Evolutionary conservation across 1,140 invertebrate species (phyloP), one percentile per base, ranked within the genome.

Genomic region (Harlomillsia oculata): DNA sequence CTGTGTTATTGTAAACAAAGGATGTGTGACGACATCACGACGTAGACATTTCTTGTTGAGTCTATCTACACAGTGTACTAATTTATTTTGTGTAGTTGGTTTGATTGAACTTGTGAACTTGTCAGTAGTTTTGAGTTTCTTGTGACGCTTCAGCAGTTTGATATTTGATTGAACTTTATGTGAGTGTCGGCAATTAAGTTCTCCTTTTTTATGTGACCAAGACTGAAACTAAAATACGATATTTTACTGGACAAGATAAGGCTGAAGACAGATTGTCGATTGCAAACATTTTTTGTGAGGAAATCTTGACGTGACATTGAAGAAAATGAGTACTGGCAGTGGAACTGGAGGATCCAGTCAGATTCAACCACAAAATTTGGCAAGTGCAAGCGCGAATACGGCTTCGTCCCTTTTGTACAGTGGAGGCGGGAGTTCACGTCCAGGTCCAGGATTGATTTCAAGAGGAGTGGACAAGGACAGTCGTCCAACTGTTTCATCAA

Each of bases 321-420:
- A 21, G 36, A 32, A 30, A 48, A 48, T 48, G 45, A 48, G 45
- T 48, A 45, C 30, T 11, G 9, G 44, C 1, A 45, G 53, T 20
- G 26, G 23, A 13, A 56, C 46, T 49, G 45, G 37, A 23, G 30
- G 30, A 18, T 30, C 53, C 25, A 29, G 37, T 30, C 58, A 60
- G 26, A 45, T 46, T n/a, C 55, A 58, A 37, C 55, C 56, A 8
- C 32, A 52, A 30, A 63, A 63, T 49, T 59, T 63, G 39, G 61
- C 56, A 11, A 63, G 56, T 52, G 56, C 61, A 11, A 59, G 56
- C 52, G 56, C 56, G 16, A 34, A 26, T 1, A 40, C 60, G 26
- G 60, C 60, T 5, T 46, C 50, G 5, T 58, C 60, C 13, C 40
- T 62, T 13, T n/a, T 62, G 32, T 58, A 62, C 28, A 34, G 25